Percentiles rank a stretch among this genome's conserved stretches.
These are phyloP conservation scores for Thamnophis sirtalis DNA, from an alignment of 2,113 vertebrate species.

Conservation along the genomic window DNA sequence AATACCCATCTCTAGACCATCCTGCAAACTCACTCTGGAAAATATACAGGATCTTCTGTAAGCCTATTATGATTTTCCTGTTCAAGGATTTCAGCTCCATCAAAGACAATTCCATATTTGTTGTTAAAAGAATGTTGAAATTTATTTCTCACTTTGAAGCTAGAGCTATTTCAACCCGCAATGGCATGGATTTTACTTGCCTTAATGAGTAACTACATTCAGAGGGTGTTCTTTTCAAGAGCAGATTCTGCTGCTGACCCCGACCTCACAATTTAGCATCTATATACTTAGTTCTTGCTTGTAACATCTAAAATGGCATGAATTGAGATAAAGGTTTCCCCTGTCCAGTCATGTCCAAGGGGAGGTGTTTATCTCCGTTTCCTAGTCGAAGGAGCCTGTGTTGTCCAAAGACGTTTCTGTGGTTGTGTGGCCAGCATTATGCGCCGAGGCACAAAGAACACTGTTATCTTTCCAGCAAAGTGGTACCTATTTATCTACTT, in stretches of 20 bases:
- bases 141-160: neutral
- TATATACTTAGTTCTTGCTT: too few species aligned
- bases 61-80: neutral
- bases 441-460: neutral
- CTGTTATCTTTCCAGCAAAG: neutral
- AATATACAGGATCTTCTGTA: neutral
- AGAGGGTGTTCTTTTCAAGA: neutral
- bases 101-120: neutral
- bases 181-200: neutral
- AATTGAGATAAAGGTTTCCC: neutral
- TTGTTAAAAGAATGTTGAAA: neutral
- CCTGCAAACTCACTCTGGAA: too few species aligned
- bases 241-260: neutral
- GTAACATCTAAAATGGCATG: too few species aligned
- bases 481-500: neutral
- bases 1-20: too few species aligned
- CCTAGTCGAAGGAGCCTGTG: neutral
- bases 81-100: neutral
- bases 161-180: neutral
- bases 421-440: neutral
- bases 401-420: neutral
- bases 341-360: neutral
- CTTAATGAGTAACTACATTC: neutral
- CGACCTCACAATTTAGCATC: neutral
- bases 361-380: neutral